Evolutionary conservation across 2,797 vertebrate genomes (phyloP), one percentile per base, ranked within the genome.

Genomic region (Crax fasciolata): DNA sequence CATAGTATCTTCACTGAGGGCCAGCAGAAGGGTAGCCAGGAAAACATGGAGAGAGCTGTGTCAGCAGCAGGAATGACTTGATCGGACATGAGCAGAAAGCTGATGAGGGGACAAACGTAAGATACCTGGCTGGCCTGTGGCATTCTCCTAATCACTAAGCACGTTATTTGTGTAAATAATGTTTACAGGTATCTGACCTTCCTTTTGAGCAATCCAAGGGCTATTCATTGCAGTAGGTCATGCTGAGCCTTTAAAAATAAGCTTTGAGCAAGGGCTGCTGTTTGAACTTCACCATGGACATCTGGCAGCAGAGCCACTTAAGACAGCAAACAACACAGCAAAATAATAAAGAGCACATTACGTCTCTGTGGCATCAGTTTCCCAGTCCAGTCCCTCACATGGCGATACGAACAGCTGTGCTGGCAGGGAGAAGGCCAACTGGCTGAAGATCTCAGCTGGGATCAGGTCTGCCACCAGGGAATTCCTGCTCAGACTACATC

Each of bases 91-190:
- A 76, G 43, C 17, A 61, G 57, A 78, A 81, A 74, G 55, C 43
- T 44, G 27, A 35, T 6, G 30, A 30, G 16, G 30, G 8, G 30
- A 55, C 27, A 57, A 35, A 44, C 15, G 23, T 8, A 57, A 74
- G 71, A 32, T 20, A 58, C 55, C 41, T 20, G 48, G 57, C 71
- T 41, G 7, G 9, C 51, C 57, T 79, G 25, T 23, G 18, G 41
- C 13, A 93, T 24, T 78, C 80, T 90, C 74, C 95, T 94, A 94
- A 91, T 94, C 87, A 25, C 13, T 68, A 18, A 89, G 57, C 39
- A 54, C 76, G 43, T 75, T 73, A 87, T 96, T 85, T 95, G 90
- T 83, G 76, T 68, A 94, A 93, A 89, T 66, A 92, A 61, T 71
- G 72, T 67, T 94, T 88, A 84, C 6, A 55, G 68, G 73, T 32